A percentile compares a stretch with the other conserved stretches of the same genome.
These are phyloP conservation scores for Phorcus lineatus DNA, from an alignment of 2,888 invertebrate species.

Conservation along the genomic window DNA sequence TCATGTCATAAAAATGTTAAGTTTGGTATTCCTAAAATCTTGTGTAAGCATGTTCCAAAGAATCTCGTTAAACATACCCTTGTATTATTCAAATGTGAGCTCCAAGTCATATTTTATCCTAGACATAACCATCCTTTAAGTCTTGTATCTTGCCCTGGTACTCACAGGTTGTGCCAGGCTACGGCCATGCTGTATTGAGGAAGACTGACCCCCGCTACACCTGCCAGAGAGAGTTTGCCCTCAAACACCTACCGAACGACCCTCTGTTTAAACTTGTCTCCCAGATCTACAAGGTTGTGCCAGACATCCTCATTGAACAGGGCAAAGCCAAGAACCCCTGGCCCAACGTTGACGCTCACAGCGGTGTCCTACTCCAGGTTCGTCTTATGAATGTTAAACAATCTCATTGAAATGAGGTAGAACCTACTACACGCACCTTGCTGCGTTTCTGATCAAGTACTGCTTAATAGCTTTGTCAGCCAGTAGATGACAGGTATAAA, in stretches of 20 bases:
- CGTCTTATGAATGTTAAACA: conserved; percentile 30
- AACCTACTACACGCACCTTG: too few relatives aligned
- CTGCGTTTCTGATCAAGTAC: too few relatives aligned
- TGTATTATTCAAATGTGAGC: too few relatives aligned
- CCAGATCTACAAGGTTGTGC: conserved; percentile 92
- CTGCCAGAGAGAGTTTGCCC: conserved; percentile 94
- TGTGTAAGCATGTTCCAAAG: too few relatives aligned
- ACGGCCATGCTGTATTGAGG: conserved; percentile 95
- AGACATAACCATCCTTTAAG: too few relatives aligned
- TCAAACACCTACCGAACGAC: conserved; percentile 94
- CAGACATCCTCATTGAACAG: conserved; percentile 91
- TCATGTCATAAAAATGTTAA: too few relatives aligned
- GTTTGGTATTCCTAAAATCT: too few relatives aligned
- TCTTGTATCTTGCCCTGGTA: too few relatives aligned
- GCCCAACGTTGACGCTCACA: conserved; percentile 98
- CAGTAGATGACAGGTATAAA: too few relatives aligned
- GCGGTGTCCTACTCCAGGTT: conserved; percentile 92
- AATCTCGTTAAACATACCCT: too few relatives aligned
- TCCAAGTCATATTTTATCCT: too few relatives aligned
- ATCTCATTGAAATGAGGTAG: background rate
- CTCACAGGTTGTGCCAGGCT: conserved; percentile 91
- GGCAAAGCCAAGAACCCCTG: conserved; percentile 98
- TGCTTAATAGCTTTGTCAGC: too few relatives aligned
- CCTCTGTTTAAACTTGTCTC: conserved; percentile 93
- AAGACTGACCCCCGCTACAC: conserved; percentile 95